Base-by-base conservation (phyloP, 2,888 invertebrate species). In the Deroplatys truncata region DNA sequence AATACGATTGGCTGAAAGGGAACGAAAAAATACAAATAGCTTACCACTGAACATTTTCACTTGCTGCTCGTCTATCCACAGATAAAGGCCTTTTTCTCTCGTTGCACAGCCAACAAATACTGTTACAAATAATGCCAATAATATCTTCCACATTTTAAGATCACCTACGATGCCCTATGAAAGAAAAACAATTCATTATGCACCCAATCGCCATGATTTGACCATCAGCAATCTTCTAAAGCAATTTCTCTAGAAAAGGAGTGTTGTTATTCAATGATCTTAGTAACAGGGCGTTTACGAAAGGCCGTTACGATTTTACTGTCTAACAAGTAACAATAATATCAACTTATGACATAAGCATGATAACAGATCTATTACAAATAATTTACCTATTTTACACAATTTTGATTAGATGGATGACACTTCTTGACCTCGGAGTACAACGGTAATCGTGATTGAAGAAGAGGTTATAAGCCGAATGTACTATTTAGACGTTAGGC, bases 51-150 rank as follows among this genome's bases (percentile, higher is more conserved):
- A 97, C 96, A 97, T 97, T 94, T 98, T 97, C 89, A 98, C 97
- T 95, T 98, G 98, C 92, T 97, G 96, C 93, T 97, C 97, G 93
- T 98, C 98, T 92, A 98, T 98, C 98, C 98, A 98, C 90, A 98
- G 94, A 89, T 97, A 97, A 91, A 98, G 95, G 93, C 97, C 97
- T 90, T 94, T 94, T 86, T 90, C 89, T 20, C 82, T 86, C 9
- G 87, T 88, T 3, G 90, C 85, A 84, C 89, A 82, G 82, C 84
- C 88, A 28, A 89, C 90, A 72, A 86, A 84, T n/a, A 89, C 86
- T 28, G 89, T 49, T 2, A 88, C 25, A 8, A 89, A 72, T 25
- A 89, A 82, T 15, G 89, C 25, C 28, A 89, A 31, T 72, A 88
- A 28, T 35, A 83, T 29, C 29, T 82, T 90, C 89, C 89, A 85